Conservation (phyloP, 2,113 vertebrate genomes). For the Willisornis vidua region DNA sequence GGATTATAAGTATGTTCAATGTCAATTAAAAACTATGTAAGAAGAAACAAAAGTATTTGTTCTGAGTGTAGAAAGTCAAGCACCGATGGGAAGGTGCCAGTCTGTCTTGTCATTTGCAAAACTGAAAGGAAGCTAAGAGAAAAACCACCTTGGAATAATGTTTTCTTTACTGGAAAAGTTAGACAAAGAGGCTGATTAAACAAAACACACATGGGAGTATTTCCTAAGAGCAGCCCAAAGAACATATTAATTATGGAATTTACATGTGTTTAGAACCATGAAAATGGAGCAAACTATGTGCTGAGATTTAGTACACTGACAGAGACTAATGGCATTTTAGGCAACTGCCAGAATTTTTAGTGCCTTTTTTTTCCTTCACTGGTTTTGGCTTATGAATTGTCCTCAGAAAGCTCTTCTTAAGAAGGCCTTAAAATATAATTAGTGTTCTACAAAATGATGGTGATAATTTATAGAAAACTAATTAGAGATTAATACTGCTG, state of each 20-base stretch:
- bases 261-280: background rate
- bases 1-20: background rate
- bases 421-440: background rate
- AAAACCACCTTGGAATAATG: background rate
- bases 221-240: background rate
- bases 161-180: background rate
- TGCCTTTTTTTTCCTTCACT: background rate
- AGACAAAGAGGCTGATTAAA: background rate
- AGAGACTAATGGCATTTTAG: background rate
- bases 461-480: background rate
- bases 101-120: background rate
- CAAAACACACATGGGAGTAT: background rate
- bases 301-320: background rate
- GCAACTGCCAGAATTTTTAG: background rate
- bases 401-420: background rate
- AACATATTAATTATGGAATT: background rate
- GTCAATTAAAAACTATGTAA: background rate
- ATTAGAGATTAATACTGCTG: background rate
- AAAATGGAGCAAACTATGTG: background rate
- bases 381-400: background rate
- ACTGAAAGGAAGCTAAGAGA: background rate
- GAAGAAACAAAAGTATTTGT: background rate
- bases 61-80: background rate
- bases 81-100: accelerated
- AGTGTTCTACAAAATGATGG: background rate